Percentiles rank a stretch among this genome's conserved stretches.
Evolutionary conservation across 2,113 vertebrate genomes (phyloP).

Genomic region (Trachemys scripta): DNA sequence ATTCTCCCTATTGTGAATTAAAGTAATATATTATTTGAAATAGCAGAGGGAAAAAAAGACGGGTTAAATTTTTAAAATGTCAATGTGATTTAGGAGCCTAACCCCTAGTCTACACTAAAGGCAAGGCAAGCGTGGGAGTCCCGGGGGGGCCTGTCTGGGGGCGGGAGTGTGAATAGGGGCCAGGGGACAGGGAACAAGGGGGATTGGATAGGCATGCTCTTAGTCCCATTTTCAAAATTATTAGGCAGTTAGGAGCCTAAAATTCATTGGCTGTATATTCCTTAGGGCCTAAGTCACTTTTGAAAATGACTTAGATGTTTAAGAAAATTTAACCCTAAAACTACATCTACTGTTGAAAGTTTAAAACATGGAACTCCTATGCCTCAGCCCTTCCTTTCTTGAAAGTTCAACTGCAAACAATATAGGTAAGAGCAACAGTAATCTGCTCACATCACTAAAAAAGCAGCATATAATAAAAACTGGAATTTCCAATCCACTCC

Average conservation of each 20-base stretch:
- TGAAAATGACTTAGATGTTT: background rate
- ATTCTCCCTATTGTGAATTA: background rate
- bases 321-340: background rate
- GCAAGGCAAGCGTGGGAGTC: background rate
- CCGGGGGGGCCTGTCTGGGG: too few species aligned
- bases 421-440: background rate
- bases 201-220: background rate
- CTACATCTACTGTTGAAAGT: background rate
- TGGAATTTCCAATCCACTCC: background rate
- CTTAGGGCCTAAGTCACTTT: background rate
- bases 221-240: background rate
- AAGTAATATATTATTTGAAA: background rate
- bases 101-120: background rate
- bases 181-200: too few species aligned
- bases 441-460: background rate
- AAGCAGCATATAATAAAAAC: background rate
- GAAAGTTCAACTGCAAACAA: constrained; percentile 1
- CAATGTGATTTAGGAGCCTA: background rate
- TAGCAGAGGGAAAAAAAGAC: background rate
- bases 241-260: background rate
- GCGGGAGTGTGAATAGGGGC: too few species aligned
- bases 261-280: background rate
- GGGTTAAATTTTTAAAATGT: background rate
- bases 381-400: background rate
- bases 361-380: background rate